Evolutionary conservation across 2,888 invertebrate genomes (phyloP).

Genomic region (Dorcus hopei): DNA sequence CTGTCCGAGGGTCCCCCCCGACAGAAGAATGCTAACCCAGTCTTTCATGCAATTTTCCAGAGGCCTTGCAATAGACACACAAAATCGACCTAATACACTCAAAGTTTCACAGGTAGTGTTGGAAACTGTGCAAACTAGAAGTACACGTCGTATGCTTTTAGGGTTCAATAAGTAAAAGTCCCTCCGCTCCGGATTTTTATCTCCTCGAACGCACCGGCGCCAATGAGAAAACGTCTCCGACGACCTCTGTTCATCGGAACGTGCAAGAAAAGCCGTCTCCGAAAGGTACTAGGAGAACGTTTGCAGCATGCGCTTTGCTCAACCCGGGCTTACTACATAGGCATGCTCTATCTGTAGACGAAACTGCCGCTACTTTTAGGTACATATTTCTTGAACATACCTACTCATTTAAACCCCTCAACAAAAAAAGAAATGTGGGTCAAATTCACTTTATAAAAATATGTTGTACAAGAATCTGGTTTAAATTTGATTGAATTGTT

Average conservation of each 20-base stretch:
- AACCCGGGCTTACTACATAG: constrained; percentile 67
- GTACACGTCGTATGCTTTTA: constrained; percentile 20
- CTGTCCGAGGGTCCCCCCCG: neutral
- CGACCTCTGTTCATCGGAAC: constrained; percentile 15
- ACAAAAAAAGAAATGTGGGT: too few relatives aligned
- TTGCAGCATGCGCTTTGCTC: constrained; percentile 56
- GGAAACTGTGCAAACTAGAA: neutral
- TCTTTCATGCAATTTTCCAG: constrained; percentile 54
- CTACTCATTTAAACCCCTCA: neutral
- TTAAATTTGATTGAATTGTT: too few relatives aligned
- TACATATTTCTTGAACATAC: constrained; percentile 18
- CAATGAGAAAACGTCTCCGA: constrained; percentile 26
- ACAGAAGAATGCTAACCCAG: constrained; percentile 42
- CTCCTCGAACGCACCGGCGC: constrained; percentile 43
- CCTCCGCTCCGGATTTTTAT: constrained; percentile 59
- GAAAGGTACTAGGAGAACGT: constrained; percentile 31
- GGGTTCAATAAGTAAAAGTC: constrained; percentile 52
- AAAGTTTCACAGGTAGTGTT: constrained; percentile 37
- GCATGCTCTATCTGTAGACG: constrained; percentile 81
- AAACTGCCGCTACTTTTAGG: constrained; percentile 53
- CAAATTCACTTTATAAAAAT: neutral
- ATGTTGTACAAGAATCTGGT: too few relatives aligned
- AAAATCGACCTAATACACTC: constrained; percentile 35
- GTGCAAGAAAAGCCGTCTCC: constrained; percentile 27
- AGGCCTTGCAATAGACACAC: constrained; percentile 44